Conservation (phyloP, 2,797 vertebrate species). For the Protonibea diacanthus region DNA sequence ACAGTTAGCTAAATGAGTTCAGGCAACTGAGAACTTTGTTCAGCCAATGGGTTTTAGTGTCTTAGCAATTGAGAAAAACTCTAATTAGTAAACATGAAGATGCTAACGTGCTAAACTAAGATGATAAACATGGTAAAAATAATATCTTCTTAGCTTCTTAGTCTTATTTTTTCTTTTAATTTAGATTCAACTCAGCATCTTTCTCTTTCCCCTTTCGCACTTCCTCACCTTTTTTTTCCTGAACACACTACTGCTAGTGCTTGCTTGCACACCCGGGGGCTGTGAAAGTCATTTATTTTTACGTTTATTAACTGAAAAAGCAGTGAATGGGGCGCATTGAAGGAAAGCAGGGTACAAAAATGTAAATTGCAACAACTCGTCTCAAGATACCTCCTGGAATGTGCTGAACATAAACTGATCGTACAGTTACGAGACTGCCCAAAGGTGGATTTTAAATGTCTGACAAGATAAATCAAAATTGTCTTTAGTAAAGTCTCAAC, state of each 20-base stretch:
- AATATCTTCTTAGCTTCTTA: background rate
- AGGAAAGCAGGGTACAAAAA: background rate
- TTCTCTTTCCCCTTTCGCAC: background rate
- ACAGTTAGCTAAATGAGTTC: too few species aligned
- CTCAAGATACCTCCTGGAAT: background rate
- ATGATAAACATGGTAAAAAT: background rate
- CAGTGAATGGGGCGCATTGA: background rate
- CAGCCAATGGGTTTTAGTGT: background rate
- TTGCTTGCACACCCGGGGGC: background rate
- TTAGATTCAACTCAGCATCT: background rate
- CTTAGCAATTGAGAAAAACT: too few species aligned
- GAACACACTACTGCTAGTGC: background rate
- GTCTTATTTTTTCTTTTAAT: background rate
- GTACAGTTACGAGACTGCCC: background rate
- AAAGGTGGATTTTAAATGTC: background rate
- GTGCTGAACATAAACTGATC: background rate
- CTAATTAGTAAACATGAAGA: too few species aligned
- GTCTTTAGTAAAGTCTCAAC: background rate
- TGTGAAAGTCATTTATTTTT: background rate
- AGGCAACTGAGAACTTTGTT: too few species aligned
- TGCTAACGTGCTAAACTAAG: background rate
- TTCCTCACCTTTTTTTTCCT: background rate
- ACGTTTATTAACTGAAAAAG: slow-evolving; percentile 4
- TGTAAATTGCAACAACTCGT: slow-evolving; percentile 8
- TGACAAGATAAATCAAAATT: background rate